phyloP scores from a whole-genome alignment of 2,888 invertebrate genomes.

The Lasius platythorax region DNA sequence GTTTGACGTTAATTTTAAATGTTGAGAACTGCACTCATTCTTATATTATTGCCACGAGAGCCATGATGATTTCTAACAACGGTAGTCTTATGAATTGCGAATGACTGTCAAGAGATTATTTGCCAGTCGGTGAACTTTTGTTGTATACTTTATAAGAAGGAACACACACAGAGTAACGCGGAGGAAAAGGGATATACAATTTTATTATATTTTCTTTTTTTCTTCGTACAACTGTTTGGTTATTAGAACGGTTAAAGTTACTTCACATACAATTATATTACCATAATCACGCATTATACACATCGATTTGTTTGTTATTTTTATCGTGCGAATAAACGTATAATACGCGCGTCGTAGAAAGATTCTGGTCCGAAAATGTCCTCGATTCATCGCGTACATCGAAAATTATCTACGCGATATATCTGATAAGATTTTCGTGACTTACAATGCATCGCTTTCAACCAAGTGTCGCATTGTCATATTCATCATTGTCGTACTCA shows the following conservation, averaged over 20 bases:
- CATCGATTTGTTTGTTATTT: slow-evolving; percentile 12
- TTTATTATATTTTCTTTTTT: slow-evolving; percentile 35
- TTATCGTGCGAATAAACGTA: background rate
- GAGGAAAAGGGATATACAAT: slow-evolving; percentile 49
- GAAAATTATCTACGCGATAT: slow-evolving; percentile 16
- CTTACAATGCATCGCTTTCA: background rate
- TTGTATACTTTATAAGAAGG: background rate
- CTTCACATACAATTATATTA: slow-evolving; percentile 17
- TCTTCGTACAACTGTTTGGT: slow-evolving; percentile 30
- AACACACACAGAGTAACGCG: background rate
- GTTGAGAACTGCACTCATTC: background rate
- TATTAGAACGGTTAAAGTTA: slow-evolving; percentile 48
- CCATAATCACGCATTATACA: slow-evolving; percentile 17
- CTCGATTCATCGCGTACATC: background rate
- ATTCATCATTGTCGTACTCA: background rate
- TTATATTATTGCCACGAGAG: background rate
- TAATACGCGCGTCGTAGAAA: slow-evolving; percentile 9
- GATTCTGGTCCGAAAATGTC: background rate
- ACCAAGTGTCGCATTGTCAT: background rate
- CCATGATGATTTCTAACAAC: background rate
- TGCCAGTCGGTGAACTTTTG: background rate
- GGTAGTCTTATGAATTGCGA: background rate
- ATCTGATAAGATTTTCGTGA: slow-evolving; percentile 7
- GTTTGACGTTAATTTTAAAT: background rate
- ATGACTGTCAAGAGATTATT: background rate